These are phyloP conservation scores for Atrina japonica DNA, from an alignment of 2,888 invertebrate genomes.

Conservation along the genomic window DNA sequence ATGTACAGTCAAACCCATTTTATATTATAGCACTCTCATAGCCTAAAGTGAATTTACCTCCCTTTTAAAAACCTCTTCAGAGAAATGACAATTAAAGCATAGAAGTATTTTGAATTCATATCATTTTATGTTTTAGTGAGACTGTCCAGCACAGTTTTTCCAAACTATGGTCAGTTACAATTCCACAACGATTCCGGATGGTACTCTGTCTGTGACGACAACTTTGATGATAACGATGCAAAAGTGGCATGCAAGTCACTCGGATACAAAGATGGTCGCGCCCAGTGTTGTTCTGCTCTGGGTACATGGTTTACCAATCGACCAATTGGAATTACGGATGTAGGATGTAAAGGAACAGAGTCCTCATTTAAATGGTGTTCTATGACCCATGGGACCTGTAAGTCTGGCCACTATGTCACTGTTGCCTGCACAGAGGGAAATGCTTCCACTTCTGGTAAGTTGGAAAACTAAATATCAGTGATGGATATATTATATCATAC, in stretches of 20 bases:
- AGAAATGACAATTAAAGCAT: too few relatives aligned
- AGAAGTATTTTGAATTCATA: too few relatives aligned
- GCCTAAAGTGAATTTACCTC: too few relatives aligned
- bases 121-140: constrained; percentile 60
- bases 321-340: constrained; percentile 49
- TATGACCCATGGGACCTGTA: constrained; percentile 49
- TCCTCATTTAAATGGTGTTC: constrained; percentile 52
- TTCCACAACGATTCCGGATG: constrained; percentile 82
- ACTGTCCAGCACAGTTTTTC: constrained; percentile 46
- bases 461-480: constrained; percentile 4
- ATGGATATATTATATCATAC: constrained; percentile 3
- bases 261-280: constrained; percentile 82
- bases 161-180: constrained; percentile 64
- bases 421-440: constrained; percentile 51
- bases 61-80: too few relatives aligned
- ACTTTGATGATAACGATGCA: constrained; percentile 86
- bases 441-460: constrained; percentile 25
- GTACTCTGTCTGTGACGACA: constrained; percentile 88
- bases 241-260: constrained; percentile 86
- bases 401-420: constrained; percentile 57
- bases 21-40: too few relatives aligned
- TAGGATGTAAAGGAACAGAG: constrained; percentile 62
- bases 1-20: too few relatives aligned
- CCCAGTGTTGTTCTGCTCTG: constrained; percentile 64
- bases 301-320: constrained; percentile 46